Evolutionary conservation across 2,113 vertebrate genomes (phyloP).

Genomic region (Oxygymnocypris stewartii): DNA sequence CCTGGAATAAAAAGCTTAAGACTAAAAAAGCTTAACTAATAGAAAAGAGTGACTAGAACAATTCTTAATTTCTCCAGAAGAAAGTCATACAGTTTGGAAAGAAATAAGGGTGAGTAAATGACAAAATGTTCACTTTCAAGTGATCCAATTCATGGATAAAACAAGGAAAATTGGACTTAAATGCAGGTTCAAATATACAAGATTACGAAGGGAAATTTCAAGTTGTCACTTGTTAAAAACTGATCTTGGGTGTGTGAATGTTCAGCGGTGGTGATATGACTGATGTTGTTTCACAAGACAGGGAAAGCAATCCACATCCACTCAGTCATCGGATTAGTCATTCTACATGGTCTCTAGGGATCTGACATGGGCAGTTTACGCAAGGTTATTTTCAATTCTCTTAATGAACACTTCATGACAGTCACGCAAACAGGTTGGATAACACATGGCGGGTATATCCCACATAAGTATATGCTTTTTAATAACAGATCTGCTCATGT

Average conservation of each 20-base stretch:
- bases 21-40: too few species aligned
- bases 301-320: too few species aligned
- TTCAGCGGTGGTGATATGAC: too few species aligned
- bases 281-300: too few species aligned
- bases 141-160: neutral
- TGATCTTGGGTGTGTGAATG: neutral
- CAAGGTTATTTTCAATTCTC: neutral
- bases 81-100: too few species aligned
- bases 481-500: too few species aligned
- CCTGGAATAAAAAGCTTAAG: too few species aligned
- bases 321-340: slow-evolving; percentile 12
- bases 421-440: neutral
- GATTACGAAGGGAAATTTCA: neutral
- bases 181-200: neutral
- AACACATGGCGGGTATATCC: neutral
- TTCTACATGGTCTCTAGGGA: neutral
- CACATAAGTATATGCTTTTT: neutral
- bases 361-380: neutral
- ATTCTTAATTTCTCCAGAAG: too few species aligned
- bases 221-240: slow-evolving; percentile 8
- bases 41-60: too few species aligned
- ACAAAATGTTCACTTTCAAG: neutral
- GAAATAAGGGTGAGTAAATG: neutral
- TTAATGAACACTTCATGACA: neutral
- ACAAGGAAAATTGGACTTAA: neutral